Percentiles rank a stretch among this genome's conserved stretches.
These are phyloP conservation scores for Sebastes itinus DNA, from an alignment of 2,797 vertebrate genomes.

Conservation along the genomic window DNA sequence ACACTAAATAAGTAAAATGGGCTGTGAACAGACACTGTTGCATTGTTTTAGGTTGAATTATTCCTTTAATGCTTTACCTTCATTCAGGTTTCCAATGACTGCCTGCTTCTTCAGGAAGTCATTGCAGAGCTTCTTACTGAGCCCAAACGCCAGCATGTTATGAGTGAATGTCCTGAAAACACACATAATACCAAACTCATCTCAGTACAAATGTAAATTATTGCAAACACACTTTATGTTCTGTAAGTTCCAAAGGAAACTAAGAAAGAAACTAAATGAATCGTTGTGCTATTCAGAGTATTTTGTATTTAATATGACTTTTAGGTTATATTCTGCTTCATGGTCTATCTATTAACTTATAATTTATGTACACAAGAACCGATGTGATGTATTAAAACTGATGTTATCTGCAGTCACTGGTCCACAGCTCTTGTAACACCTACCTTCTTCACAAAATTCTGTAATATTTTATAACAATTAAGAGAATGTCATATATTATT, in stretches of 20 bases:
- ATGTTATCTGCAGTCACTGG: background rate
- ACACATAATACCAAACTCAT: background rate
- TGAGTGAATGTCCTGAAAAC: slow-evolving; percentile 92
- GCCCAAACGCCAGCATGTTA: slow-evolving; percentile 97
- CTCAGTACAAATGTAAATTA: background rate
- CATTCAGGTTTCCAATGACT: slow-evolving; percentile 93
- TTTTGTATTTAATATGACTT: background rate
- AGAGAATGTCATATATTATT: background rate
- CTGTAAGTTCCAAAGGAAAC: background rate
- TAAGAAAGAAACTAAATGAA: background rate
- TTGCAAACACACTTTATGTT: background rate
- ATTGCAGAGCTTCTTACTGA: slow-evolving; percentile 93
- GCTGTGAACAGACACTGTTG: background rate
- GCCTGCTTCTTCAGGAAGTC: slow-evolving; percentile 99
- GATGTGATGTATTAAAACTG: background rate
- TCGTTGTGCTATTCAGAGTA: background rate
- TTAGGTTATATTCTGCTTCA: background rate
- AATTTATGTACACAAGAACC: background rate
- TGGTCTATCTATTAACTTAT: background rate
- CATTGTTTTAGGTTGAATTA: background rate
- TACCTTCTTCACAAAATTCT: background rate
- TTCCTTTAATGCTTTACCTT: slow-evolving; percentile 81
- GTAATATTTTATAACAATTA: background rate
- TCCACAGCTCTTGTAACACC: background rate
- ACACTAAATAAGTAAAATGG: background rate